These are phyloP conservation scores for Pseudanteris insignis DNA, from an alignment of 2,888 invertebrate genomes.

Conservation along the genomic window DNA sequence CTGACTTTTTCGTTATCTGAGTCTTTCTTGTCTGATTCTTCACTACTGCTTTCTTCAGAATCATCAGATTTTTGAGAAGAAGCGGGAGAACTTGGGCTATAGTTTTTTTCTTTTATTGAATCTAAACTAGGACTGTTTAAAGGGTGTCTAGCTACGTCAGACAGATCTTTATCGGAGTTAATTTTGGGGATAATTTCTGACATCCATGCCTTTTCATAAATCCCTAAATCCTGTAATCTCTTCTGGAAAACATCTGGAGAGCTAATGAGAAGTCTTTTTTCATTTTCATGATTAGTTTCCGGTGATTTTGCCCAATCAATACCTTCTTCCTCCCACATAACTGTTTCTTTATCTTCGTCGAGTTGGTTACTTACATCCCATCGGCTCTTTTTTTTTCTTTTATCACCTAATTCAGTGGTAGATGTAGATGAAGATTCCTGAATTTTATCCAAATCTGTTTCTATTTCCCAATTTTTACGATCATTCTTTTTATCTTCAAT, in stretches of 20 bases:
- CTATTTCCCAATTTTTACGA: constrained; percentile 13
- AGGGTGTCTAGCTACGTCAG: background rate
- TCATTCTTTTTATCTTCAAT: constrained; percentile 42
- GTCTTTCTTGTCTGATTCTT: constrained; percentile 8
- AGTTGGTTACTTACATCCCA: constrained; percentile 58
- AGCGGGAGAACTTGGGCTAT: constrained; percentile 60
- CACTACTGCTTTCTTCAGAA: constrained; percentile 28
- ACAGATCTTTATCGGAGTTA: constrained; percentile 2
- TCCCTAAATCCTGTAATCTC: constrained; percentile 40
- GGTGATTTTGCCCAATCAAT: constrained; percentile 41
- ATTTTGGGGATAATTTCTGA: constrained; percentile 21
- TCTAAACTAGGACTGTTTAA: constrained; percentile 13
- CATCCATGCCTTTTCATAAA: constrained; percentile 38
- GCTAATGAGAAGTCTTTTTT: constrained; percentile 1
- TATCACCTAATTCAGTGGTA: constrained; percentile 10
- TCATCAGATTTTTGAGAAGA: constrained; percentile 55
- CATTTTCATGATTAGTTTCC: background rate
- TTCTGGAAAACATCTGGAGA: constrained; percentile 46
- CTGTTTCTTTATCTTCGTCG: constrained; percentile 53
- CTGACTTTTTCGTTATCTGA: constrained; percentile 1
- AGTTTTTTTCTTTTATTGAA: constrained; percentile 48
- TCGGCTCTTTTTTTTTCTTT: constrained; percentile 53
- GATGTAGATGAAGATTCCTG: constrained; percentile 1
- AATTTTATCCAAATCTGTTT: constrained; percentile 11
- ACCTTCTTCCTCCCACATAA: constrained; percentile 54